Evolutionary conservation across 2,797 vertebrate genomes (phyloP), one percentile per base, ranked within the genome.

Genomic region (Acipenser ruthenus): DNA sequence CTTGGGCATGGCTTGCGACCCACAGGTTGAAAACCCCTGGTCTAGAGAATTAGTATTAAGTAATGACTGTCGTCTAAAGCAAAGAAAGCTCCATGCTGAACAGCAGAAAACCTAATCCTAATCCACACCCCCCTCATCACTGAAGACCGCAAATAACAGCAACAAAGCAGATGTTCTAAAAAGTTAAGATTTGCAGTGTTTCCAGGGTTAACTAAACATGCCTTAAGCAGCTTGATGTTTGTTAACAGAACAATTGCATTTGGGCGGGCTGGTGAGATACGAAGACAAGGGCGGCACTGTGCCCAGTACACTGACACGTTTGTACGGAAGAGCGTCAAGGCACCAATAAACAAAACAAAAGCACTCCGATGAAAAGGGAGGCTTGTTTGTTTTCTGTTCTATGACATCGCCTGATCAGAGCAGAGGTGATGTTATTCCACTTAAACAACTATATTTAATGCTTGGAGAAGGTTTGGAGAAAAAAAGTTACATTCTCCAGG

Each of bases 401-500:
- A 68, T 68, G 67, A 60, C 61, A 49, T 15, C 48, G n/a, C 63
- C 4, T 18, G 63, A 65, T 65, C 58, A 65, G 60, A 69, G 58
- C 8, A 10, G 1, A 4, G 18, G 68, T 60, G 60, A n/a, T 59
- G 55, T 56, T 5, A 50, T 15, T 1, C 7, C 13, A 15, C 62
- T 55, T 55, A 68, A 58, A 64, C 7, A n/a, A 50, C 55, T n/a
- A 68, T 63, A 51, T 4, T 65, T 1, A 55, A 65, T 65, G 75
- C 65, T 63, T 68, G 71, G 72, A 76, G 51, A 71, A 49, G 47
- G 60, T 15, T 7, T 72, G 10, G 10, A 6, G 71, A 37, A 3
- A 4, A 66, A 67, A 68, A 9, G 77, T 67, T 15, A 74, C 50
- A 0, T 63, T 71, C 8, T 37, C 23, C 23, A 37, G 23, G 23